Evolutionary conservation across 2,888 invertebrate species (phyloP), one percentile per base, ranked within the genome.

Genomic region (Sericinus montela): DNA sequence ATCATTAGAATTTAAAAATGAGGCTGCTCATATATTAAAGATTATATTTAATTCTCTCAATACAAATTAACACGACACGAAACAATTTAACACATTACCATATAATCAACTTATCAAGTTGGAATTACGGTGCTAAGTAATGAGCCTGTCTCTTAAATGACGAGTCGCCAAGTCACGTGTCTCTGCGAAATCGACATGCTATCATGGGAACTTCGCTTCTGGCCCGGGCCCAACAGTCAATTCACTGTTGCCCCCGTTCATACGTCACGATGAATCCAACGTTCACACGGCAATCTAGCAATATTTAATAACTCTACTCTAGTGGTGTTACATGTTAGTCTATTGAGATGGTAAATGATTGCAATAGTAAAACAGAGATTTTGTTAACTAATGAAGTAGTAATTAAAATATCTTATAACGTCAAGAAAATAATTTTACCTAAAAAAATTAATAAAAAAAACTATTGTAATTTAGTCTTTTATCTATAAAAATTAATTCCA

Each of bases 261-360:
- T 71, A 70, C 71, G 67, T 77, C 81, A 79, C 79, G 80, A 77
- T 75, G 67, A 67, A 63, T 61, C 59, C 58, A 54, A 63, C 62
- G 69, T 84, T 84, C 84, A 80, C 84, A 84, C 84, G 83, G 72
- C 72, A 67, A 67, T 65, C 55, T 56, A 50, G 51, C 58, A 54
- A 49, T 52, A 57, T 58, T 60, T 45, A 51, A 48, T 52, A 51
- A 60, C 59, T 56, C 61, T 55, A 57, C 58, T 59, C 62, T 45
- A 23, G 39, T 41, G 29, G 37, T 40, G 49, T 45, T 37, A 38
- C 10, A 37, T 11, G n/a, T 13, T 35, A 3, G 14, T 9, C 10
- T 3, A 35, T 14, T 5, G 3, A 1, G 13, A 35, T 7, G 15
- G 9, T 15, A n/a, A n/a, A n/a, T n/a, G n/a, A n/a, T n/a, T n/a